Base-by-base conservation (phyloP, 2,888 invertebrate genomes). In the Hirtodrosophila alboralis region DNA sequence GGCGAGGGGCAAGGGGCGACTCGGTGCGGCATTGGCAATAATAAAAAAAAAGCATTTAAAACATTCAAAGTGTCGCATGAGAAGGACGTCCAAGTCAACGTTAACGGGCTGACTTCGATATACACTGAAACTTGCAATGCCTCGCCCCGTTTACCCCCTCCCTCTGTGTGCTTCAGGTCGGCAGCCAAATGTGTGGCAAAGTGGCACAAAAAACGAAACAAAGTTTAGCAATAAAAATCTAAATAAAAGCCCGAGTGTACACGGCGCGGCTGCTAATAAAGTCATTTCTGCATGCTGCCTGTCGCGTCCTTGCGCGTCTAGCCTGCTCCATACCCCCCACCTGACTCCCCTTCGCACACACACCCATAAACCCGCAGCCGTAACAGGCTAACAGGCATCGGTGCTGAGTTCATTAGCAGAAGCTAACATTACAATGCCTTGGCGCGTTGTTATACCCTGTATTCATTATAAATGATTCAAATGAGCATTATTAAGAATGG, bases 21-120 rank as follows among this genome's bases (percentile, higher is more conserved):
- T 23, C 23, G 23, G 23, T 23, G 8, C 23, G 54, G 56, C 40
- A 47, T 40, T 49, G 61, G 76, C 70, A 67, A 74, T 74, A 76
- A 84, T 80, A 81, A 86, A 80, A 76, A 84, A 84, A 81, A 86
- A 80, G 58, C 86, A 80, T 80, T 81, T 86, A 86, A 81, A 86
- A 68, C 76, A 86, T 86, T 86, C 77, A 86, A 80, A 86, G 86
- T 86, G 86, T 80, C 84, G 84, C 80, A 69, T 66, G 76, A 68
- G 65, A 76, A 72, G 66, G 71, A 75, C 75, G 48, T 49, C 37
- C 36, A 56, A 51, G 58, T 63, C 48, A 6, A 4, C 47, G 64
- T 63, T 71, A 56, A 69, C 59, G 53, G 43, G 16, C 59, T 41
- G 57, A 43, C 64, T 70, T 68, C 62, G 64, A 62, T 70, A 62